Base-by-base conservation (phyloP, 2,113 vertebrate genomes). In the Chinchilla lanigera region DNA sequence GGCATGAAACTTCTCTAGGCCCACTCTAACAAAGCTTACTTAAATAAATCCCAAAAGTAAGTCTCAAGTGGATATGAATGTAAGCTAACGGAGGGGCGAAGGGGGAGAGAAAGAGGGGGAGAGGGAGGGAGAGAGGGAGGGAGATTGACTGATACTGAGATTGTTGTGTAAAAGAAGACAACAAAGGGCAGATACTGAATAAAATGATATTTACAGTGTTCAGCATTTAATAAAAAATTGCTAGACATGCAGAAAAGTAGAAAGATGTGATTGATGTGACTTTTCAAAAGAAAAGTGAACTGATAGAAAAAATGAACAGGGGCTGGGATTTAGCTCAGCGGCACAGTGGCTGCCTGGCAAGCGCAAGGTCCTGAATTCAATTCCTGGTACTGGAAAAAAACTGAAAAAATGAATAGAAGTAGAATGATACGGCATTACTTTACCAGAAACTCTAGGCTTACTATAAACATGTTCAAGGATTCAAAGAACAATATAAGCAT, bases 391-490 rank as follows among this genome's bases (percentile, higher is more conserved):
- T n/a, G n/a, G n/a, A n/a, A n/a, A n/a, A n/a, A n/a, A n/a, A n/a
- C n/a, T n/a, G 10, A 90, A 86, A 47, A 35, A 47, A 50, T 50
- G 84, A 75, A 50, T 19, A 87, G 20, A 91, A 96, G 90, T 61
- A n/a, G 52, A 16, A 67, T 92, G 52, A 84, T 47, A 38, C 54
- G 33, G 14, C 85, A 44, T 88, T 50, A 77, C 2, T 56, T 38
- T 41, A 92, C 17, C 8, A 86, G n/a, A 33, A 86, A 54, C 83
- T 81, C 96, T 86, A 78, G 9, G 67, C 22, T 90, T 60, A 71
- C 86, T 90, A 71, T 50, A 93, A 96, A 85, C 77, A 93, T 63
- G 26, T 17, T 91, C 50, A 80, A 67, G 11, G 38, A 88, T 60
- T 78, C 90, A 96, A 95, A 96, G 24, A 63, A 61, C n/a, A 24